Conservation (phyloP, 2,113 vertebrate species). For the Gymnorhina tibicen region DNA sequence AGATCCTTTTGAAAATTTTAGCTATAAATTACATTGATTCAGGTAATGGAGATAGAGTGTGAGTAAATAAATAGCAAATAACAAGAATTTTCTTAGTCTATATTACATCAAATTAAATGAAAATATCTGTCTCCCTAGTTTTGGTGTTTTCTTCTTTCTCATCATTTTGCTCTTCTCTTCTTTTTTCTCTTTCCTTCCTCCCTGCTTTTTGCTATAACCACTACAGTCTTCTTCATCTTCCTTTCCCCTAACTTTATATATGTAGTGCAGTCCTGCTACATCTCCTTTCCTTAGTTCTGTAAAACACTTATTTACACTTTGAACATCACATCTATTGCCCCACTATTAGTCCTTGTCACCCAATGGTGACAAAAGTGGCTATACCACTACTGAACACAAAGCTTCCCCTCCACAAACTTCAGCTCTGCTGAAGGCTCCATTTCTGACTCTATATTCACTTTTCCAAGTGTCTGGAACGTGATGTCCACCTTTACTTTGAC, state of each 20-base stretch:
- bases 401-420: not conserved
- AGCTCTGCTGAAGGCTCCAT: not conserved
- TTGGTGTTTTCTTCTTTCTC: not conserved
- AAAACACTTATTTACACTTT: not conserved
- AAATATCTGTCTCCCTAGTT: not conserved
- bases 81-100: not conserved
- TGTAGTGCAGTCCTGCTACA: not conserved
- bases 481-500: not conserved
- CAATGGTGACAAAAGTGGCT: not conserved
- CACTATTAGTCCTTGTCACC: rapidly evolving
- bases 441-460: not conserved
- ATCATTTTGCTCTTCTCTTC: not conserved
- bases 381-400: not conserved
- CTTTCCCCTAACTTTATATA: not conserved
- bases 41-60: not conserved
- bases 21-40: not conserved
- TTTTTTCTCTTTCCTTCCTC: not conserved
- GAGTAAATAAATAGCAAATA: not conserved
- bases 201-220: not conserved
- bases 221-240: not conserved
- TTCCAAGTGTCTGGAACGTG: not conserved
- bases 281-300: not conserved
- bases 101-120: not conserved
- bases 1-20: not conserved
- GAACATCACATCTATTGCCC: not conserved